A percentile compares a stretch with the other conserved stretches of the same genome.
These are phyloP conservation scores for Grallaria varia DNA, from an alignment of 2,113 vertebrate species.

Conservation along the genomic window DNA sequence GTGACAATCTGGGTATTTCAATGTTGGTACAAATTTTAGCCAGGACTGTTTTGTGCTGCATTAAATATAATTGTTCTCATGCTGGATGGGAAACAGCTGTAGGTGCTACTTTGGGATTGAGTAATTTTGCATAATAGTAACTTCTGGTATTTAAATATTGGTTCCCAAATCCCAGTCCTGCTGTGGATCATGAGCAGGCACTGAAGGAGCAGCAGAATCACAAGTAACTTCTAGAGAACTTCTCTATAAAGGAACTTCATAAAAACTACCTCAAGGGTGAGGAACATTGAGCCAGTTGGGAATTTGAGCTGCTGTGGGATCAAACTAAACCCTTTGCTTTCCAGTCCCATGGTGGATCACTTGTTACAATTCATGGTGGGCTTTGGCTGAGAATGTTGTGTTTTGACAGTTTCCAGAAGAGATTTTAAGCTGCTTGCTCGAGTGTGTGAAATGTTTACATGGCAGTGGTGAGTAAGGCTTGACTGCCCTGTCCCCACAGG, in stretches of 20 bases:
- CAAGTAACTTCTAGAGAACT: background rate
- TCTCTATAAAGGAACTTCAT: background rate
- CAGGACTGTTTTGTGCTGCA: background rate
- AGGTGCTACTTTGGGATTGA: background rate
- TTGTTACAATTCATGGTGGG: accelerated
- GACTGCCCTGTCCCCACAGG: conserved; percentile 58
- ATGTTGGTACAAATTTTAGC: accelerated
- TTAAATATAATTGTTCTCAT: accelerated
- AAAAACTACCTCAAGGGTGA: background rate
- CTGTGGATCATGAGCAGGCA: background rate
- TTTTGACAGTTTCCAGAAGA: accelerated
- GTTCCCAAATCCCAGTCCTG: background rate
- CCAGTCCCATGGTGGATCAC: accelerated
- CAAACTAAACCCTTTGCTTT: accelerated
- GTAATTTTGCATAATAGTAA: accelerated
- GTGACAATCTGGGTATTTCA: accelerated
- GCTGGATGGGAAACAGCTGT: background rate
- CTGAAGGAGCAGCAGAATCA: background rate
- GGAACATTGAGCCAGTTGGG: background rate
- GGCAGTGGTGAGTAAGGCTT: background rate
- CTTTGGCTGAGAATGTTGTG: background rate
- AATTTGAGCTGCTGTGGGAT: background rate
- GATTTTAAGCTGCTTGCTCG: accelerated
- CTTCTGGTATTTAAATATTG: background rate
- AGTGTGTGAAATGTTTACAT: accelerated